phyloP scores from a whole-genome alignment of 1,140 invertebrate species.

The Lasioglossum baleicum region DNA sequence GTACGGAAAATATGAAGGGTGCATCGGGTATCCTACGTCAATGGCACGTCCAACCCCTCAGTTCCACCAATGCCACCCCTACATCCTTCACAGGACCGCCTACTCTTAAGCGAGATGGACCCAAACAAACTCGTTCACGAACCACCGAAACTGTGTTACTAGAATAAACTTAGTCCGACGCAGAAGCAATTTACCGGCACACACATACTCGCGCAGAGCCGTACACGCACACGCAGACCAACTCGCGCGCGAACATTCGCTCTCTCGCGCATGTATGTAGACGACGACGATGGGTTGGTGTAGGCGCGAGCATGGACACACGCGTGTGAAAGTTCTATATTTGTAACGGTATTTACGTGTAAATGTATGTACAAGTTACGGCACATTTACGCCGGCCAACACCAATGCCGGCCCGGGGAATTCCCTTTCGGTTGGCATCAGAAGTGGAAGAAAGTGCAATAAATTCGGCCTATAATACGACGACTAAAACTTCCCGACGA shows the following conservation, averaged over 20 bases:
- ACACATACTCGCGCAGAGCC: not conserved
- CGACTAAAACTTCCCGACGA: conserved; percentile 47
- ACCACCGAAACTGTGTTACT: conserved; percentile 72
- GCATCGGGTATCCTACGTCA: conserved; percentile 32
- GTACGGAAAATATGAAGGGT: conserved; percentile 14
- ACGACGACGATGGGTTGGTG: not conserved
- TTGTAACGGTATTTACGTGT: conserved; percentile 13
- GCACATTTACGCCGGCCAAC: not conserved
- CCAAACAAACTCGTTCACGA: conserved; percentile 68
- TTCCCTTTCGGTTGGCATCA: conserved; percentile 68
- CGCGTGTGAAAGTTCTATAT: conserved; percentile 27
- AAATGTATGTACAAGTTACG: conserved; percentile 25
- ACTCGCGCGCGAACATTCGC: not conserved
- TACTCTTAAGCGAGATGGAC: conserved; percentile 69
- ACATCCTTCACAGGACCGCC: conserved; percentile 64
- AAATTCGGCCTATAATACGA: conserved; percentile 64
- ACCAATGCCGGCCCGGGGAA: not conserved
- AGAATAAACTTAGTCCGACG: conserved; percentile 66
- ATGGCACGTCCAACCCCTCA: conserved; percentile 50
- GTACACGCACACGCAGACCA: not conserved
- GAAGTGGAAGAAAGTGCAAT: conserved; percentile 69
- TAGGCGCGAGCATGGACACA: not conserved
- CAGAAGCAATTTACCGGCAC: conserved; percentile 48
- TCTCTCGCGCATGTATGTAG: not conserved
- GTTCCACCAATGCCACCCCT: conserved; percentile 43